Evolutionary conservation across 1,140 invertebrate genomes (phyloP), one percentile per base, ranked within the genome.

Genomic region (Bilobella aurantiaca): DNA sequence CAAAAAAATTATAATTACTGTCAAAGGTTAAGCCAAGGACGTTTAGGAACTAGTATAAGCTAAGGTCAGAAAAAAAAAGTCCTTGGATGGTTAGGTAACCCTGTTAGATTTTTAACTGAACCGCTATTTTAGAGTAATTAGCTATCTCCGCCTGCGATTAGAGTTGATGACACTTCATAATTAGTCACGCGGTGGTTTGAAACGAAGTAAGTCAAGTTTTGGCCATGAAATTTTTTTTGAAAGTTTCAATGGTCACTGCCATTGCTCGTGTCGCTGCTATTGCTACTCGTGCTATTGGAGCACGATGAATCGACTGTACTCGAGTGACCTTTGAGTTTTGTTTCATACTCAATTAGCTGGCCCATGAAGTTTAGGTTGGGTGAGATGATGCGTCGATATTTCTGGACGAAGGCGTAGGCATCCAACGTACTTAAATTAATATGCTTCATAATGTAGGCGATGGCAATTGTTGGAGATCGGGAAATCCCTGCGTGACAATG

Each of bases 311-410:
- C 57, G n/a, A 59, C 30, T 23, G 37, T 25, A 49, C 57, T 62
- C 21, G 57, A 30, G 34, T 28, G 34, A 21, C 66, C 63, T 42
- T 69, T 72, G 31, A 72, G 60, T 53, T 72, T 72, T 2, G 65
- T 58, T 75, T 95, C 91, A 73, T 92, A 84, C 74, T 96, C 91
- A 37, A 91, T 79, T 71, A 98, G 81, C 78, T 97, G 94, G 12
- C 88, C 91, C 86, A 98, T 93, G 79, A 98, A 98, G 76, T 97
- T 97, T 56, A 98, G 84, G 79, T 98, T 96, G 0, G 93, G 93
- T 57, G 92, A 94, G 72, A 98, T 96, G 76, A 96, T 96, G 30
- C 86, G 84, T 58, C 94, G 82, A 56, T 86, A 86, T 56, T 83
- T 82, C 75, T 95, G 93, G 37, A 97, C 93, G 74, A 87, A 83